Evolutionary conservation across 2,113 vertebrate species (phyloP), one percentile per base, ranked within the genome.

Genomic region (Burhinus oedicnemus): DNA sequence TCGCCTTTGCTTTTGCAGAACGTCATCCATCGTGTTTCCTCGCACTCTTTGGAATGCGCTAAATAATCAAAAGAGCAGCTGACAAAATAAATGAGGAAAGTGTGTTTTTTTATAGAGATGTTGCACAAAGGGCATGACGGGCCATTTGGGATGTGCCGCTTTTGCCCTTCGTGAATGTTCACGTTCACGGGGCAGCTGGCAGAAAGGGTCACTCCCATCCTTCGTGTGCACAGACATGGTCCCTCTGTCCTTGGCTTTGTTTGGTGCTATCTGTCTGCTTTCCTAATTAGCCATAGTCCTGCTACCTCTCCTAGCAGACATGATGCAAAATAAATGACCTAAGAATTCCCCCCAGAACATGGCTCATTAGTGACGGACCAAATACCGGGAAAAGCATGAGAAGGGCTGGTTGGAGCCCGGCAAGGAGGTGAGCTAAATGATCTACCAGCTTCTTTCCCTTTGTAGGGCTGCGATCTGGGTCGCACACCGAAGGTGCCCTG

Each of bases 291-390:
- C 83, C 89, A 19, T 36, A 38, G 75, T 91, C 55, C 64, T 52
- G 70, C 71, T 95, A 65, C 93, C 45, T 92, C 91, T 91, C 81
- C 78, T 79, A 8, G 32, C 95, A 96, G 95, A 74, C 61, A 3
- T 70, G 82, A 97, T 94, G 95, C 74, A 95, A 95, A 97, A 96
- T 97, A 97, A 97, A 95, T 91, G 89, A 94, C 91, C 96, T 91
- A 85, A 95, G 94, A 87, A 87, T 79, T 95, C 87, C 94, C 87
- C 15, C n/a, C 45, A 91, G 87, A 95, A 54, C 89, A 95, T 72
- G 94, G 91, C 93, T 97, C 93, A 93, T 96, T 97, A 95, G 89
- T 92, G 93, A 81, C 3, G 91, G 93, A 87, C 83, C 87, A 91
- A 95, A 95, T 89, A 96, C n/a, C 8, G 30, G 57, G 83, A 93